Base-by-base conservation (phyloP, 1,140 invertebrate genomes). In the Sinonovacula constricta region DNA sequence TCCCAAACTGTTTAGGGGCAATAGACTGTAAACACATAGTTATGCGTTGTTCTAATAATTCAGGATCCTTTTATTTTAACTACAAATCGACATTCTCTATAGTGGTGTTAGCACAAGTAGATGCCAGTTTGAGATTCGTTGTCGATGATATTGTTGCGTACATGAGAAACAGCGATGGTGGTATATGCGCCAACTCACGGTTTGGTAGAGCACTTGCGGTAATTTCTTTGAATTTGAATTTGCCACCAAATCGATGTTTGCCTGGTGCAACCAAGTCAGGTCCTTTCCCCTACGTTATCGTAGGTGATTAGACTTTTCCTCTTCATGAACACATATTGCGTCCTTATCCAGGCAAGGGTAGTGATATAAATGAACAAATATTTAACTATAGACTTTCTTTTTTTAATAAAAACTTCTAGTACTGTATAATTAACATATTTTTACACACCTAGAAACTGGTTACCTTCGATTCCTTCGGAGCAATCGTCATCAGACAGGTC, bases 291-390 rank as follows among this genome's bases (percentile, higher is more conserved):
- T 56, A 56, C 26, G 53, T 56, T 26, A 56, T 56, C 26, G n/a
- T n/a, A 5, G 45, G 45, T 49, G 45, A 56, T n/a, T 5, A 56
- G 53, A 26, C 53, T 18, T 56, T 56, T 56, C 53, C 53, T 22
- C 26, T 56, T 22, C 53, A 56, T 18, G 53, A 56, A 56, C 53
- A 56, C n/a, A 56, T 56, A n/a, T n/a, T n/a, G n/a, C n/a, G n/a
- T n/a, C n/a, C n/a, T n/a, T n/a, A n/a, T n/a, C n/a, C n/a, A n/a
- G n/a, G n/a, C n/a, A n/a, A n/a, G n/a, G n/a, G n/a, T n/a, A n/a
- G n/a, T n/a, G n/a, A n/a, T n/a, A n/a, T n/a, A n/a, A n/a, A n/a
- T n/a, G n/a, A n/a, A n/a, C n/a, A n/a, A n/a, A n/a, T n/a, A n/a
- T n/a, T n/a, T n/a, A n/a, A n/a, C n/a, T n/a, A n/a, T n/a, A n/a